Evolutionary conservation across 2,113 vertebrate species (phyloP).

Genomic region (Candoia aspera): DNA sequence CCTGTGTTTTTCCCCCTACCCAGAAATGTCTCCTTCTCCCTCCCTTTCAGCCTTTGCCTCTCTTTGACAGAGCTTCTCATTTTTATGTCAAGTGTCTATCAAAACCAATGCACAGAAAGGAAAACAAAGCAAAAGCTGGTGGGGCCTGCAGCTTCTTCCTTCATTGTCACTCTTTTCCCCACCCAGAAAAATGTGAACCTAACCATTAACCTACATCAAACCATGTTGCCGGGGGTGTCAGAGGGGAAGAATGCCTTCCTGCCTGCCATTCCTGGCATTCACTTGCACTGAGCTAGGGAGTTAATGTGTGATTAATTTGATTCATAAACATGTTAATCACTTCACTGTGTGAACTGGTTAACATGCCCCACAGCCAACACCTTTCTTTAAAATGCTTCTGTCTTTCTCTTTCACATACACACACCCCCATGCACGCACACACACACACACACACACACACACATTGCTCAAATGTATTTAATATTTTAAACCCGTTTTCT

Average conservation of each 20-base stretch:
- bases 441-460: conserved; percentile 55
- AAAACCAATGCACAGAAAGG: conserved; percentile 36
- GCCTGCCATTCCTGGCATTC: conserved; percentile 74
- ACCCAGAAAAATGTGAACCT: conserved; percentile 20
- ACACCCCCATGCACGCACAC: not conserved
- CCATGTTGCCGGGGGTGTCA: not conserved
- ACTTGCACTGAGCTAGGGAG: conserved; percentile 71
- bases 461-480: conserved; percentile 69
- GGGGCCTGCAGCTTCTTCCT: not conserved
- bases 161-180: conserved; percentile 26
- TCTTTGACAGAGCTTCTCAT: not conserved
- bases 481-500: conserved; percentile 69
- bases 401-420: not conserved
- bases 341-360: conserved; percentile 81
- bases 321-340: conserved; percentile 87
- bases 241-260: conserved; percentile 15
- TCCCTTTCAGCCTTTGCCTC: conserved; percentile 14
- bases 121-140: not conserved
- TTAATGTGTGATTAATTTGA: conserved; percentile 86
- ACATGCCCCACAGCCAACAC: conserved; percentile 71
- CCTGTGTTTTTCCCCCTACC: not conserved
- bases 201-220: not conserved
- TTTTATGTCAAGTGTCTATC: not conserved
- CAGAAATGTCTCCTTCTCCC: conserved; percentile 13
- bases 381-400: conserved; percentile 58